Evolutionary conservation across 2,888 invertebrate species (phyloP), one percentile per base, ranked within the genome.

Genomic region (Synanthedon vespiformis): DNA sequence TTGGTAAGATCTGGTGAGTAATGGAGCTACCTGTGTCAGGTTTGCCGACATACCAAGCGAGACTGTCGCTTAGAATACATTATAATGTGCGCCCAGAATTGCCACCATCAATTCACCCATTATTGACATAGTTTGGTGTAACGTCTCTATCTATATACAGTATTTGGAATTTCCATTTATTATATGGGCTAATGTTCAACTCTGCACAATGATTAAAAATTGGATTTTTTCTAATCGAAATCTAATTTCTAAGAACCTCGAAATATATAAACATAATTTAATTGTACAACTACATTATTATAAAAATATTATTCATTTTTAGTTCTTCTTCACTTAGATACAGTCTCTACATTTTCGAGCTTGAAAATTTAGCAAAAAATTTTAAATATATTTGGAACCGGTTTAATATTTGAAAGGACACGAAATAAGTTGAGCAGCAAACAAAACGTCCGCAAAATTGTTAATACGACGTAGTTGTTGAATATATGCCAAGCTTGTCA

Each of bases 401-500:
- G 14, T 44, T 13, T 14, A 44, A 12, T 14, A 44, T 44, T 44
- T 44, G 44, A 14, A 44, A 44, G 14, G 44, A 12, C 4, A 44
- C 44, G 13, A 44, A 44, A 44, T 44, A 44, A 44, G 44, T 44
- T 44, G 44, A 13, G 14, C 6, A 44, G 14, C 44, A 44, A 44
- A 44, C 44, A 44, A 44, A 44, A 44, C 44, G 44, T 12, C 12
- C 44, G 8, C 12, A 44, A 44, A 44, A 44, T 14, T 6, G n/a
- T 44, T 44, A 4, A 11, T 41, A 41, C 13, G 13, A 41, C n/a
- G 8, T n/a, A 44, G 14, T 68, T 68, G 67, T 71, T 73, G 72
- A 72, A 68, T 60, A 59, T 61, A 57, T 61, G 72, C 73, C 73
- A 73, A 72, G 60, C 63, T 56, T 53, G 59, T 56, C 64, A 60